Evolutionary conservation across 1,140 invertebrate species (phyloP).

Genomic region (Brachionus paranguensis): DNA sequence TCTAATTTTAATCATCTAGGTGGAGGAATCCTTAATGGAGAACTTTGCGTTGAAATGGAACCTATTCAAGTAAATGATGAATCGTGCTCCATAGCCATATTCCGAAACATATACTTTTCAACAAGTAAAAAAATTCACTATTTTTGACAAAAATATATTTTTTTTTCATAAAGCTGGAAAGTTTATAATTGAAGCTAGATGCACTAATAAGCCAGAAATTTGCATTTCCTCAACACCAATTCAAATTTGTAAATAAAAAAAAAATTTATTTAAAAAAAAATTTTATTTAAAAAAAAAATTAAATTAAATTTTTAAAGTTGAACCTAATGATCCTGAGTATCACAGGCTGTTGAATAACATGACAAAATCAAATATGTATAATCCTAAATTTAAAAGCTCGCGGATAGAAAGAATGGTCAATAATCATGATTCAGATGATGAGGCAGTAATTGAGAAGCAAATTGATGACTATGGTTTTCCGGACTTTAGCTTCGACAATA

Average conservation of each 20-base stretch:
- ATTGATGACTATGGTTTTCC: constrained; percentile 15
- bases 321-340: constrained; percentile 8
- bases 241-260: constrained; percentile 12
- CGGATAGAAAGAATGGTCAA: constrained; percentile 1
- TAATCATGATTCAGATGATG: neutral
- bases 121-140: neutral
- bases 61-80: neutral
- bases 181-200: constrained; percentile 10
- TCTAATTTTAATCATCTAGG: neutral
- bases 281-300: neutral
- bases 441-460: neutral
- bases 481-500: neutral
- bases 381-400: neutral
- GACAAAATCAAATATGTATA: neutral
- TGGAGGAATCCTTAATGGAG: constrained; percentile 31
- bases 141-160: neutral
- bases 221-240: neutral
- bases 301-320: neutral
- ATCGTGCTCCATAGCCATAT: constrained; percentile 12
- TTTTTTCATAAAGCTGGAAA: neutral
- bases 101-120: constrained; percentile 11
- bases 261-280: neutral
- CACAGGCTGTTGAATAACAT: neutral
- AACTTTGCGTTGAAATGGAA: constrained; percentile 25
- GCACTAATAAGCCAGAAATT: neutral